phyloP scores from a whole-genome alignment of 2,113 vertebrate species.

The Antigone vipio region DNA sequence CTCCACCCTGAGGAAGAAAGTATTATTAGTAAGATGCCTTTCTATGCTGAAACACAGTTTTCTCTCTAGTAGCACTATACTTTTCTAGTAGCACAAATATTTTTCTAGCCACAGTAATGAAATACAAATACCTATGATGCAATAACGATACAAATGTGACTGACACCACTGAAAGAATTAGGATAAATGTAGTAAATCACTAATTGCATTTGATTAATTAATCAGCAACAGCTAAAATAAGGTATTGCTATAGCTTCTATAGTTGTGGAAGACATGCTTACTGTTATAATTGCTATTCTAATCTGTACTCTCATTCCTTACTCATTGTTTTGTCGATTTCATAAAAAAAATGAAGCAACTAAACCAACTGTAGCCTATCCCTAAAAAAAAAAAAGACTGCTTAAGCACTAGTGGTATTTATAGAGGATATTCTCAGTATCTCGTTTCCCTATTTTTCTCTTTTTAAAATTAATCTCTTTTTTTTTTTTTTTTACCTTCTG shows the following conservation, averaged over 20 bases:
- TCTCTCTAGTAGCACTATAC: neutral
- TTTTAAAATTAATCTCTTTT: neutral
- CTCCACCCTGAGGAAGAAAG: neutral
- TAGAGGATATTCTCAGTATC: neutral
- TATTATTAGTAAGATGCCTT: neutral
- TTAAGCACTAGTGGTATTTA: neutral
- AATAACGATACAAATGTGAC: neutral
- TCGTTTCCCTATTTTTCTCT: neutral
- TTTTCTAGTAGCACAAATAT: neutral
- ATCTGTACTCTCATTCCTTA: neutral
- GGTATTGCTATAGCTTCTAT: neutral
- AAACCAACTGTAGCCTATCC: neutral
- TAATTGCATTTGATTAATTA: neutral
- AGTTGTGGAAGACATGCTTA: neutral
- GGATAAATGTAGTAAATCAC: neutral
- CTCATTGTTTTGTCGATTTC: neutral
- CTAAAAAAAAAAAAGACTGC: neutral
- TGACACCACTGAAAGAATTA: neutral
- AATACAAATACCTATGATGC: neutral
- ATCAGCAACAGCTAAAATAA: neutral
- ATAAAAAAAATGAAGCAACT: neutral
- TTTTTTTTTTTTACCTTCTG: neutral
- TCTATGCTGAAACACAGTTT: neutral
- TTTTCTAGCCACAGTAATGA: neutral
- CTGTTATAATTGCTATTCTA: neutral